Conservation (phyloP, 2,113 vertebrate species). For the Ranitomeya imitator region DNA sequence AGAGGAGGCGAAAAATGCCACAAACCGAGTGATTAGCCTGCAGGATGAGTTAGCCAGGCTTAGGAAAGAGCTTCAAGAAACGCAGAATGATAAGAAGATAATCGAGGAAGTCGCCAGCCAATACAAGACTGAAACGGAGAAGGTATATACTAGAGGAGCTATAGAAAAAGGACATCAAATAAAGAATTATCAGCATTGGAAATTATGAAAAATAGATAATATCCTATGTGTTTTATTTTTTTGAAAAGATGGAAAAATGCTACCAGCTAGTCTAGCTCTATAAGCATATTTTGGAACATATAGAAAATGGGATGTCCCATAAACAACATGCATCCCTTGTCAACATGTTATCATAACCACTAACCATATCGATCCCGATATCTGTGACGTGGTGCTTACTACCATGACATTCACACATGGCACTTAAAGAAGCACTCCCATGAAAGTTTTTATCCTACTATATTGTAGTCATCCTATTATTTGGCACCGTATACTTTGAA, state of each 20-base stretch:
- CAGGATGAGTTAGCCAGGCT: constrained; percentile 90
- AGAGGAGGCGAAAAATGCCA: constrained; percentile 86
- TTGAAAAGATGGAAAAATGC: background rate
- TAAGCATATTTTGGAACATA: too few relatives aligned
- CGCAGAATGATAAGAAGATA: constrained; percentile 87
- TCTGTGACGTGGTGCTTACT: too few relatives aligned
- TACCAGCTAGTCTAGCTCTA: background rate
- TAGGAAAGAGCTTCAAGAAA: constrained; percentile 82
- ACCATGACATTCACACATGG: too few relatives aligned
- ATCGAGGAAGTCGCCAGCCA: constrained; percentile 88
- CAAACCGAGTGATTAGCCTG: constrained; percentile 79
- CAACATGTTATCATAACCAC: too few relatives aligned
- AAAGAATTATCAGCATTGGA: background rate
- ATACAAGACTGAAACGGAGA: constrained; percentile 89
- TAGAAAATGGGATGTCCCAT: too few relatives aligned
- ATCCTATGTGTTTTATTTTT: background rate
- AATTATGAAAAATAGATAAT: background rate
- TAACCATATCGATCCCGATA: too few relatives aligned
- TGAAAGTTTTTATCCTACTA: too few relatives aligned
- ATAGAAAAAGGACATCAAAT: too few relatives aligned
- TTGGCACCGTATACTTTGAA: too few relatives aligned
- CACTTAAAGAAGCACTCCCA: too few relatives aligned
- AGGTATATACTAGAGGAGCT: constrained; percentile 69
- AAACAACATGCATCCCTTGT: too few relatives aligned
- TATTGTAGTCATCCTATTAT: too few relatives aligned